These are phyloP conservation scores for Sepioteuthis lessoniana DNA, from an alignment of 2,888 invertebrate genomes.

Conservation along the genomic window DNA sequence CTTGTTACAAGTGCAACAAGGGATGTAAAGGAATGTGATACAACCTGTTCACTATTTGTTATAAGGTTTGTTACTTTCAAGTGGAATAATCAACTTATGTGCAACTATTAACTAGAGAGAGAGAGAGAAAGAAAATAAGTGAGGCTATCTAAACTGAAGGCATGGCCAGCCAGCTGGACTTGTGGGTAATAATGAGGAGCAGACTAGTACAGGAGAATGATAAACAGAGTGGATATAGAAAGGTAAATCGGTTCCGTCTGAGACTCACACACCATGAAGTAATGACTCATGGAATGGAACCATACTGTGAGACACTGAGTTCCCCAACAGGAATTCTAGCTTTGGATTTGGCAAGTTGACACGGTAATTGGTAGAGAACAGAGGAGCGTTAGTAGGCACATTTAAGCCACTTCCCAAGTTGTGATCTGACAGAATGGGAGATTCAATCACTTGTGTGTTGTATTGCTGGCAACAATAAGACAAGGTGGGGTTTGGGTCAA, in stretches of 20 bases:
- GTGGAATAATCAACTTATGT: not conserved
- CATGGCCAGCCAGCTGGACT: not conserved
- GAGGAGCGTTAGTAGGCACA: not conserved
- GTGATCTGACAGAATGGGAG: conserved; percentile 33
- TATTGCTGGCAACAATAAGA: not conserved
- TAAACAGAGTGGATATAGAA: conserved; percentile 10
- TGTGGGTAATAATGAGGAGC: not conserved
- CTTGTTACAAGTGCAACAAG: not conserved
- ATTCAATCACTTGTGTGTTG: conserved; percentile 12
- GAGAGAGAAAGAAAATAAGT: not conserved
- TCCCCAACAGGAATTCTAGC: not conserved
- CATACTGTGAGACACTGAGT: not conserved
- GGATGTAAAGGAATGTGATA: not conserved
- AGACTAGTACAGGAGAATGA: not conserved
- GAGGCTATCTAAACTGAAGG: not conserved
- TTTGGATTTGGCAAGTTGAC: conserved; percentile 16
- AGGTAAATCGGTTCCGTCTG: not conserved
- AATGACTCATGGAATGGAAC: conserved; percentile 21
- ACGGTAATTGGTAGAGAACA: conserved; percentile 23
- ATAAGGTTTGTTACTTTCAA: not conserved
- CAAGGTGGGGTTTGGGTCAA: not conserved
- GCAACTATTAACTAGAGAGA: not conserved
- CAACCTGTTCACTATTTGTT: not conserved
- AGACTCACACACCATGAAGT: conserved; percentile 33
- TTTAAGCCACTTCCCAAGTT: not conserved